Evolutionary conservation across 2,888 invertebrate species (phyloP), one percentile per base, ranked within the genome.

Genomic region (Pardosa pseudoannulata): DNA sequence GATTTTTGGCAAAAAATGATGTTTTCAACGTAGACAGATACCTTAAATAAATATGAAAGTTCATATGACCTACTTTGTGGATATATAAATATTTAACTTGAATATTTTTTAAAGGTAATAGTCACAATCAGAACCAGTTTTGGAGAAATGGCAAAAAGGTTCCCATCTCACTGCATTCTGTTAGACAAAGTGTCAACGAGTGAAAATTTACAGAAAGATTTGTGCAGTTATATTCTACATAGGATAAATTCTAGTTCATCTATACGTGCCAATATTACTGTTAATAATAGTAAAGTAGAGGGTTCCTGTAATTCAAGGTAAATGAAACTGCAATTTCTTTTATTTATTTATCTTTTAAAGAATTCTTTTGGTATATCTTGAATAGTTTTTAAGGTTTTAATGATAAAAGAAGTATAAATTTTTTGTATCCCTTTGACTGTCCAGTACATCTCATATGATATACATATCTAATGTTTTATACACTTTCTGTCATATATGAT

Each of bases 191-290:
- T 90, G 62, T 88, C 89, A 23, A 88, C 88, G 19, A 87, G 89
- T 82, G 91, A 91, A 19, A 88, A 90, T 75, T 90, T 91, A 36
- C 90, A 90, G 27, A 89, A 91, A 74, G 98, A 98, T 92, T 92
- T 98, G 90, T 92, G 96, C 73, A 96, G 96, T 90, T 98, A 98
- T 91, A 95, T 98, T 89, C 95, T 95, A 89, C 94, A 95, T 89
- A 94, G 98, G 90, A 93, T 97, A 9, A 94, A 95, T 90, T 95
- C 95, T 80, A 95, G 96, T 88, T 94, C 95, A 0, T 95, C 95
- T 65, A 96, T 98, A 89, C 96, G 96, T 91, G 95, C 95, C 75
- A 97, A 97, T 91, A 91, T 92, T 72, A 91, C 91, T 41, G 89
- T 91, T 50, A 91, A 79, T 46, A 88, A 88, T 50, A 86, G 73